phyloP scores from a whole-genome alignment of 2,888 invertebrate species.

The Parnassius orleans region DNA sequence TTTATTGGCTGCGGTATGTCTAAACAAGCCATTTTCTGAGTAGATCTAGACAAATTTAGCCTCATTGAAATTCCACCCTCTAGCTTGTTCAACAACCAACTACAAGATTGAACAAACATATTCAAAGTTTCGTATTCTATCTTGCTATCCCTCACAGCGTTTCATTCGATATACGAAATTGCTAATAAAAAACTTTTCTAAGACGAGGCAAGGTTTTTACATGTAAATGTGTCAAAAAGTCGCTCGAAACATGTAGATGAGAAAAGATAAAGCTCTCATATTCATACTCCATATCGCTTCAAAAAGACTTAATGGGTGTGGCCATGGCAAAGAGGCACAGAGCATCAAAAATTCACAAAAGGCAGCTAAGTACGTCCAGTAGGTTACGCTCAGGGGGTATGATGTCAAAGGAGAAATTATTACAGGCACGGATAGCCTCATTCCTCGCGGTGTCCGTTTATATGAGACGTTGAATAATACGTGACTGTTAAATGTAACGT shows the following conservation, averaged over 20 bases:
- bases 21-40: no score
- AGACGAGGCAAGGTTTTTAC: background rate
- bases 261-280: background rate
- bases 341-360: conserved; percentile 15
- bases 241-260: background rate
- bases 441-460: background rate
- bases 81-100: no score
- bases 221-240: background rate
- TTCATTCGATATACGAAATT: no score
- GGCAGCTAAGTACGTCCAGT: background rate
- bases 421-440: background rate
- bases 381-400: background rate
- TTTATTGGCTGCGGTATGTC: no score
- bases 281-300: background rate
- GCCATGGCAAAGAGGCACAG: background rate
- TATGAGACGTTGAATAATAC: conserved; percentile 2
- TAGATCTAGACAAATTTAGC: no score
- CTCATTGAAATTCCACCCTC: no score
- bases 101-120: no score
- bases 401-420: conserved; percentile 2
- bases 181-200: background rate
- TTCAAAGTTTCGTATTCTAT: no score
- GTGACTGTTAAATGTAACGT: conserved; percentile 1
- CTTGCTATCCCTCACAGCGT: no score
- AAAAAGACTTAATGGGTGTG: background rate